These are phyloP conservation scores for Gallinago stenura DNA, from an alignment of 2,797 vertebrate species.

Conservation along the genomic window DNA sequence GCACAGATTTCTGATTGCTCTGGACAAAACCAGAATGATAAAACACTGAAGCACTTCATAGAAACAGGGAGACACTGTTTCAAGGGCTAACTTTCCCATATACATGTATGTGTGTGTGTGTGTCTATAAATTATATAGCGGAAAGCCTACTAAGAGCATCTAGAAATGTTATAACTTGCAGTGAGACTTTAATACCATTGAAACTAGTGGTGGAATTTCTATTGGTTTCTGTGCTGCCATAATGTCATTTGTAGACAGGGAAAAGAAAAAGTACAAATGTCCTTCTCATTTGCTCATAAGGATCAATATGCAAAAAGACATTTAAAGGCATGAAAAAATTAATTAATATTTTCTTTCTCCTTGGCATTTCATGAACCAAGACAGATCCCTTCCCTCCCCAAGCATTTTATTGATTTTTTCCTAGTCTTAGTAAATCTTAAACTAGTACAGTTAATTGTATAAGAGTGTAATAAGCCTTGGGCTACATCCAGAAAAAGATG, in stretches of 20 bases:
- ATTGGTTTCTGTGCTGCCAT: not conserved
- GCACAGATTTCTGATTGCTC: not conserved
- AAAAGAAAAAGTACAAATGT: not conserved
- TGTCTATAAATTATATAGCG: not conserved
- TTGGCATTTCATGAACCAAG: not conserved
- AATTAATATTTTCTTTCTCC: not conserved
- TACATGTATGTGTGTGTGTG: no score
- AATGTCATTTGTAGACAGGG: not conserved
- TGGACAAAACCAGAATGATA: not conserved
- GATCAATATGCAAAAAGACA: not conserved
- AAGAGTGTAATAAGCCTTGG: not conserved
- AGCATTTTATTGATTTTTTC: not conserved
- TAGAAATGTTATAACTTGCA: not conserved
- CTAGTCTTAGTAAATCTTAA: not conserved
- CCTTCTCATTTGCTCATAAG: not conserved
- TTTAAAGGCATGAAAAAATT: not conserved
- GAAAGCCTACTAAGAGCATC: not conserved
- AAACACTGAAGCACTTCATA: not conserved
- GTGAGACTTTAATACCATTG: not conserved
- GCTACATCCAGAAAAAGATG: not conserved
- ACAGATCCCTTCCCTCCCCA: not conserved
- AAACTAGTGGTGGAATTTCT: not conserved
- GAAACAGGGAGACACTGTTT: not conserved
- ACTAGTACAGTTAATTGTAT: not conserved
- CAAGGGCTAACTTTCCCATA: not conserved